These are phyloP conservation scores for Apteryx mantelli DNA, from an alignment of 2,113 vertebrate genomes.

Conservation along the genomic window DNA sequence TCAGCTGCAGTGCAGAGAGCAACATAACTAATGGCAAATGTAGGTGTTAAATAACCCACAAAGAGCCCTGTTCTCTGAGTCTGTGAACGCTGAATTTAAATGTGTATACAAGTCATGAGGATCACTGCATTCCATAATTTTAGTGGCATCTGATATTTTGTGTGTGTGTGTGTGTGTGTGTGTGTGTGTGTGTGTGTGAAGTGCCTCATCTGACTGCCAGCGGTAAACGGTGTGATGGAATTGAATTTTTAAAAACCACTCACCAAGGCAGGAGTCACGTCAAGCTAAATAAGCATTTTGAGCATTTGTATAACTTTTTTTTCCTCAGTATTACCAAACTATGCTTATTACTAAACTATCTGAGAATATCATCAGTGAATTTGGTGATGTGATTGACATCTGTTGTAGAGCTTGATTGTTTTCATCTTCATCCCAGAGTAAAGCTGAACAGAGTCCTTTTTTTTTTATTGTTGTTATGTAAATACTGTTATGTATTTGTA, in stretches of 20 bases:
- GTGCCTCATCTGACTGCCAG: background rate
- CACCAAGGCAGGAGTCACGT: background rate
- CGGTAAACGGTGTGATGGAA: rapidly evolving
- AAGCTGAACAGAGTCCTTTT: background rate
- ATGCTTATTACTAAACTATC: background rate
- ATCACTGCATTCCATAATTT: rapidly evolving
- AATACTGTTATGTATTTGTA: rapidly evolving
- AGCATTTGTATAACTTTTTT: background rate
- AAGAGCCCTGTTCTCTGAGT: background rate
- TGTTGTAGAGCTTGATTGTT: rapidly evolving
- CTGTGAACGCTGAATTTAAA: rapidly evolving
- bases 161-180: too few species aligned
- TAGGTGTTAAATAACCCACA: background rate
- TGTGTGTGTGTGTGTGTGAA: too few species aligned
- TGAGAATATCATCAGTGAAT: background rate
- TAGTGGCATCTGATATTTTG: rapidly evolving
- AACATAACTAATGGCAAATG: rapidly evolving
- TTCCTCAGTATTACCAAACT: rapidly evolving
- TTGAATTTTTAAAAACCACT: background rate
- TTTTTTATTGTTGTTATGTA: background rate
- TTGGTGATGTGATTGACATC: background rate
- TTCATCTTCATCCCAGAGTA: background rate
- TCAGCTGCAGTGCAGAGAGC: background rate
- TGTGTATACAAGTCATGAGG: rapidly evolving
- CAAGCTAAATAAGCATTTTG: rapidly evolving